These are phyloP conservation scores for Mus spicilegus DNA, from an alignment of 2,113 vertebrate genomes.

Conservation along the genomic window DNA sequence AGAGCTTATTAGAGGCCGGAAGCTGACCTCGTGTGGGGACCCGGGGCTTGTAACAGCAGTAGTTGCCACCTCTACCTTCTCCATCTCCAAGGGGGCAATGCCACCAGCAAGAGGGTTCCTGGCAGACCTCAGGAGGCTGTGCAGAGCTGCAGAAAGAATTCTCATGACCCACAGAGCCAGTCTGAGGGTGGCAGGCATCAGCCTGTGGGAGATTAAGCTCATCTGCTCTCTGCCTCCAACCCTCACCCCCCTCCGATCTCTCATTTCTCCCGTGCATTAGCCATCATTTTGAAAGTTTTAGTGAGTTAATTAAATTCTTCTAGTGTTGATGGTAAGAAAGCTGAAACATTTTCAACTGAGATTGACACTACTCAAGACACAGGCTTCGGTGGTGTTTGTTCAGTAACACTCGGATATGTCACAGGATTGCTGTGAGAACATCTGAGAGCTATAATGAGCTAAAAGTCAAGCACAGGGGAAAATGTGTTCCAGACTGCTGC, in stretches of 20 bases:
- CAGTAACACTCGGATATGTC: conserved; percentile 77
- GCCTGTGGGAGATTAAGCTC: conserved; percentile 59
- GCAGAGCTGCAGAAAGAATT: neutral
- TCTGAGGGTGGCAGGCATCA: conserved; percentile 44
- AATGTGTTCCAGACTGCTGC: conserved; percentile 79
- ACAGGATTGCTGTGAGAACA: conserved; percentile 72
- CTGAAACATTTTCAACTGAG: conserved; percentile 76
- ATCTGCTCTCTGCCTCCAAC: neutral
- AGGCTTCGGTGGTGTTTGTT: conserved; percentile 74
- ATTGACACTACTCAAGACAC: conserved; percentile 77
- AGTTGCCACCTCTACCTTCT: conserved; percentile 69
- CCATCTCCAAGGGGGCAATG: neutral
- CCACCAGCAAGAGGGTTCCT: conserved; percentile 30
- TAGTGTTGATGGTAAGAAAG: conserved; percentile 75
- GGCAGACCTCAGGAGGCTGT: neutral
- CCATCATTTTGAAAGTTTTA: conserved; percentile 74
- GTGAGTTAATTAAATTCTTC: conserved; percentile 80
- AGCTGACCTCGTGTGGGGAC: conserved; percentile 68
- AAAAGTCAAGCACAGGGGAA: conserved; percentile 79
- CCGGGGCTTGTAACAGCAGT: conserved; percentile 49
- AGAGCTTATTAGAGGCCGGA: conserved; percentile 65
- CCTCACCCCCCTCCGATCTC: conserved; percentile 35
- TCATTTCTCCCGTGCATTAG: conserved; percentile 71
- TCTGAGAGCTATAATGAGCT: conserved; percentile 79
- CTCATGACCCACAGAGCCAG: neutral